Conservation (phyloP, 1,140 invertebrate genomes). For the Drosophila repleta region DNA sequence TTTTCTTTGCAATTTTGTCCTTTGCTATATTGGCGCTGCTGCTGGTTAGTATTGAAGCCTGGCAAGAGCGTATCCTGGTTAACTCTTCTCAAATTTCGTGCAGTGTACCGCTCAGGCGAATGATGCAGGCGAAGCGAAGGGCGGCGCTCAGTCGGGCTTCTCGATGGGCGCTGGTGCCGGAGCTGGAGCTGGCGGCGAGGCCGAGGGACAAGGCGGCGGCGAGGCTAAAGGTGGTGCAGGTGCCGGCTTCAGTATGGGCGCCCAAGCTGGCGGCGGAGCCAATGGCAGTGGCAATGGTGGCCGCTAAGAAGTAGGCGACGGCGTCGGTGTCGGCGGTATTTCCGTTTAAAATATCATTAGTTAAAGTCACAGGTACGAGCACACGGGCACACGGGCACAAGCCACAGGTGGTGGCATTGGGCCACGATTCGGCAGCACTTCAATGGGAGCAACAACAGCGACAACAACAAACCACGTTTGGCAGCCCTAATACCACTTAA, state of each 20-base stretch:
- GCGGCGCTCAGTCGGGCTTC: constrained; percentile 45
- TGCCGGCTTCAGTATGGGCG: constrained; percentile 30
- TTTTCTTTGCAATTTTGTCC: constrained; percentile 4
- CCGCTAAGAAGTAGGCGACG: constrained; percentile 3
- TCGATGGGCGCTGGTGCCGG: constrained; percentile 23
- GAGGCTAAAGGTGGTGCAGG: constrained; percentile 27
- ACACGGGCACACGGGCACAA: neutral
- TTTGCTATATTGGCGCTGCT: constrained; percentile 29
- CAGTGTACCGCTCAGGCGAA: constrained; percentile 43
- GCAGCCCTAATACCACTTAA: constrained; percentile 68
- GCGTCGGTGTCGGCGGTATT: constrained; percentile 10
- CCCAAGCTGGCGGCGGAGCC: constrained; percentile 29
- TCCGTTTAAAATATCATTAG: constrained; percentile 37
- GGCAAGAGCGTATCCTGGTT: neutral
- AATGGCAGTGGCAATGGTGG: constrained; percentile 10
- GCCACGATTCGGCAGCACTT: constrained; percentile 54
- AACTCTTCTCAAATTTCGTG: neutral
- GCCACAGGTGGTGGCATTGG: neutral
- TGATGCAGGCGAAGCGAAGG: constrained; percentile 16
- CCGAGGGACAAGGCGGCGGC: constrained; percentile 13
- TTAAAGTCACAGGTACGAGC: constrained; percentile 19
- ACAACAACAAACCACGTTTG: constrained; percentile 29
- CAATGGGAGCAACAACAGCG: constrained; percentile 46
- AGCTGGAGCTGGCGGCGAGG: constrained; percentile 26
- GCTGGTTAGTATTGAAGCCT: constrained; percentile 35